Evolutionary conservation across 2,113 vertebrate genomes (phyloP), one percentile per base, ranked within the genome.

Genomic region (Carlito syrichta): DNA sequence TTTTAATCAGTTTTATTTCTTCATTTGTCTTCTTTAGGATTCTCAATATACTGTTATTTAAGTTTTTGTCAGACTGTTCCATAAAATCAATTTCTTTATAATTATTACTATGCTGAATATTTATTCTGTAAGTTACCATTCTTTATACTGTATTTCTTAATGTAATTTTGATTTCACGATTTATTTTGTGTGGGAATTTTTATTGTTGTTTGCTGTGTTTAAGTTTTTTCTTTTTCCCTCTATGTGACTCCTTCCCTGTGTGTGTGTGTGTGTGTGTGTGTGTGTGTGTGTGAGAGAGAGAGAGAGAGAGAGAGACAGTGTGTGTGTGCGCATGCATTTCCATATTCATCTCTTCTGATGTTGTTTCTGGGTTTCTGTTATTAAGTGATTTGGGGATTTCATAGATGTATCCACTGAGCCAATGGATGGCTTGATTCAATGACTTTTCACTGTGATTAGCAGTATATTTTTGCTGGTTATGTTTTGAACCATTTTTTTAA

Each of bases 1-100:
- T 96, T 96, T 63, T 48, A 94, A 84, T 79, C 19, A 17, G n/a
- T 77, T 23, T 25, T 63, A 58, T 85, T 95, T 93, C 20, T 94
- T 85, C 48, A 77, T 86, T 82, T 91, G 63, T 91, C 25, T 92
- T 16, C 32, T 27, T 71, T 22, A 73, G 14, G 27, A 56, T 74
- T 62, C 32, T 84, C 7, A 54, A 32, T 25, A 54, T 68, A 13
- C 1, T 68, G 81, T 22, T 27, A 23, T n/a, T 69, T 40, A 71
- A 69, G 4, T 85, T 93, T 85, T 74, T 82, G 27, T 74, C 62
- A 76, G 23, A 63, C 30, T 60, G 1, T 23, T 79, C 16, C n/a
- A 74, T 56, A 91, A 89, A 91, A 76, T 78, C 86, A 82, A 63
- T 94, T 79, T 68, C 30, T 74, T 84, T 78, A 91, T 63, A 91